phyloP scores from a whole-genome alignment of 2,797 vertebrate species.

The Rhinella marina region DNA sequence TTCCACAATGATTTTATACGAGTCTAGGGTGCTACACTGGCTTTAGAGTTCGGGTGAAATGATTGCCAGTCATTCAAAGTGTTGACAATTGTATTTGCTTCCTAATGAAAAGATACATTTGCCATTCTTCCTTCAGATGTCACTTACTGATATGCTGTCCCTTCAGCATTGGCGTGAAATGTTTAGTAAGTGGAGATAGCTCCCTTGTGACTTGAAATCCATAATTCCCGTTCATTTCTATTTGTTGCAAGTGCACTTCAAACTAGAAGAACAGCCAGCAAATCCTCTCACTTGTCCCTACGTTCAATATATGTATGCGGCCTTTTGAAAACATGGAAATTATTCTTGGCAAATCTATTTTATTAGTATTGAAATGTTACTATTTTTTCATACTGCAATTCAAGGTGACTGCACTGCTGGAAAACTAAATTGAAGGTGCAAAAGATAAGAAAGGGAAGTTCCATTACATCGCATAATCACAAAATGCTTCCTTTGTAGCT shows the following conservation, averaged over 20 bases:
- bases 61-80: background rate
- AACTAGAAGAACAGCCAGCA: background rate
- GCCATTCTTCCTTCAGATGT: conserved; percentile 25
- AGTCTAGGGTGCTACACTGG: background rate
- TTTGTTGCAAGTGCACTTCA: background rate
- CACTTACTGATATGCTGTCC: conserved; percentile 4
- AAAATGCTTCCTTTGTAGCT: background rate
- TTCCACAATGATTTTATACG: background rate
- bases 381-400: background rate
- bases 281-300: background rate
- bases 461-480: background rate
- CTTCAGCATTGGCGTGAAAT: background rate
- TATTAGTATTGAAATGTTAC: background rate
- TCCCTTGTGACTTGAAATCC: conserved; percentile 1
- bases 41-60: background rate
- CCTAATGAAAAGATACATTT: background rate
- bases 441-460: conserved; percentile 7
- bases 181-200: conserved; percentile 1
- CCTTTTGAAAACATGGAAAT: background rate
- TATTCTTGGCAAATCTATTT: background rate
- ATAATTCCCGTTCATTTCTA: conserved; percentile 5
- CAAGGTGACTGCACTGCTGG: background rate
- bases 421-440: background rate
- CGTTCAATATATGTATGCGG: background rate
- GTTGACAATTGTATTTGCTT: conserved; percentile 5